phyloP scores from a whole-genome alignment of 2,113 vertebrate genomes.

The Nyctereutes procyonoides region DNA sequence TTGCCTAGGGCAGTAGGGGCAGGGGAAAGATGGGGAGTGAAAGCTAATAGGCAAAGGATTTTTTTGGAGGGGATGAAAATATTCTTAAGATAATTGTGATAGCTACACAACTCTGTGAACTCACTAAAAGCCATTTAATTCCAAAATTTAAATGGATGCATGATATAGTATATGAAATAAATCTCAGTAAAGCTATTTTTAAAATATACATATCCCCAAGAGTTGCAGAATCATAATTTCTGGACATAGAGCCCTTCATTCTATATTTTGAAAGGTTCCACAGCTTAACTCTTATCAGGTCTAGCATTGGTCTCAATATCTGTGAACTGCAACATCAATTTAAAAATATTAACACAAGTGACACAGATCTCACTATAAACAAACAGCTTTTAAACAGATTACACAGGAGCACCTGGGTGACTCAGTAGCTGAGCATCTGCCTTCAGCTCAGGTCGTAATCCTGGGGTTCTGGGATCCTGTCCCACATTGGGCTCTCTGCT shows the following conservation, averaged over 20 bases:
- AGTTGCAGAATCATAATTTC: not conserved
- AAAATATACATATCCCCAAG: not conserved
- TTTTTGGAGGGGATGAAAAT: not conserved
- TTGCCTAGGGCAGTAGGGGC: not conserved
- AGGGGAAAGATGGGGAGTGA: not conserved
- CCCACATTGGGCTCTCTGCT: no score
- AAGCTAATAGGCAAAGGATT: not conserved
- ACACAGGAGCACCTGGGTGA: not conserved
- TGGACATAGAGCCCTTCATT: not conserved
- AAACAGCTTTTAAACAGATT: not conserved
- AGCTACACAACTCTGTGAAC: not conserved
- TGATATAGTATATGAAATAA: not conserved
- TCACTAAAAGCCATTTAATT: not conserved
- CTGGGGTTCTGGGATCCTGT: no score
- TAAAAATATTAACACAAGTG: conserved; percentile 19
- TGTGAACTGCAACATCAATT: not conserved
- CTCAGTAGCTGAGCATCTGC: no score
- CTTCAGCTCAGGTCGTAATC: no score
- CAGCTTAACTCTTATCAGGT: not conserved
- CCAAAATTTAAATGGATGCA: not conserved
- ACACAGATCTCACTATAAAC: not conserved
- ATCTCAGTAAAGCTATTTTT: not conserved
- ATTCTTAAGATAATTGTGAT: not conserved
- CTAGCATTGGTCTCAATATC: not conserved
- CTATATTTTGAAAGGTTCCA: not conserved